phyloP scores from a whole-genome alignment of 2,113 vertebrate species.

The Lophius piscatorius region DNA sequence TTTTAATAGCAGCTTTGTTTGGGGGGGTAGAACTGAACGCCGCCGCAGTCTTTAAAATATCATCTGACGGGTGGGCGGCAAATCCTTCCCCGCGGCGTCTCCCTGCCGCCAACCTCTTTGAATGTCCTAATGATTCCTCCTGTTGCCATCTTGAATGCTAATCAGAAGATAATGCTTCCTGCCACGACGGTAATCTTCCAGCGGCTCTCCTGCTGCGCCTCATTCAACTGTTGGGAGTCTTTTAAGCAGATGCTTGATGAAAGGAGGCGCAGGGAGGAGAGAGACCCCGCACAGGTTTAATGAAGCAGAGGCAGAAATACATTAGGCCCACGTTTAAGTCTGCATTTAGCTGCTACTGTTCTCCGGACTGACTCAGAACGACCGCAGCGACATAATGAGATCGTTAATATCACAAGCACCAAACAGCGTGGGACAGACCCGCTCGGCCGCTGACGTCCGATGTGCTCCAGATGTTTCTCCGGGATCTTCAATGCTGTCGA shows the following conservation, averaged over 20 bases:
- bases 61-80: slow-evolving; percentile 24
- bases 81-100: slow-evolving; percentile 30
- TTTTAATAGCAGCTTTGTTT: slow-evolving; percentile 19
- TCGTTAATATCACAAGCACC: slow-evolving; percentile 21
- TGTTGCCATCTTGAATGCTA: slow-evolving; percentile 42
- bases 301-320: slow-evolving; percentile 39
- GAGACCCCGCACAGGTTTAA: slow-evolving; percentile 50
- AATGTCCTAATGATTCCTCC: slow-evolving; percentile 46
- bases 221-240: slow-evolving; percentile 45
- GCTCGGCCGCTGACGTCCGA: neutral
- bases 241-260: slow-evolving; percentile 58
- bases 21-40: neutral
- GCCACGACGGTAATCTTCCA: slow-evolving; percentile 39
- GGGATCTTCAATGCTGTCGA: neutral
- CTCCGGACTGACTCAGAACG: slow-evolving; percentile 5
- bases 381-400: slow-evolving; percentile 18
- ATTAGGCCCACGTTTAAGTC: slow-evolving; percentile 19
- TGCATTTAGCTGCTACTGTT: slow-evolving; percentile 18
- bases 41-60: slow-evolving; percentile 15
- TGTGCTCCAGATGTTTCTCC: neutral
- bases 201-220: slow-evolving; percentile 48
- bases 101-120: slow-evolving; percentile 9
- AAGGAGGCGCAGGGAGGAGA: slow-evolving; percentile 16
- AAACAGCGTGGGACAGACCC: slow-evolving; percentile 7
- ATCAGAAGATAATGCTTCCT: slow-evolving; percentile 44